These are phyloP conservation scores for Acanthochromis polyacanthus DNA, from an alignment of 2,113 vertebrate species.

Conservation along the genomic window DNA sequence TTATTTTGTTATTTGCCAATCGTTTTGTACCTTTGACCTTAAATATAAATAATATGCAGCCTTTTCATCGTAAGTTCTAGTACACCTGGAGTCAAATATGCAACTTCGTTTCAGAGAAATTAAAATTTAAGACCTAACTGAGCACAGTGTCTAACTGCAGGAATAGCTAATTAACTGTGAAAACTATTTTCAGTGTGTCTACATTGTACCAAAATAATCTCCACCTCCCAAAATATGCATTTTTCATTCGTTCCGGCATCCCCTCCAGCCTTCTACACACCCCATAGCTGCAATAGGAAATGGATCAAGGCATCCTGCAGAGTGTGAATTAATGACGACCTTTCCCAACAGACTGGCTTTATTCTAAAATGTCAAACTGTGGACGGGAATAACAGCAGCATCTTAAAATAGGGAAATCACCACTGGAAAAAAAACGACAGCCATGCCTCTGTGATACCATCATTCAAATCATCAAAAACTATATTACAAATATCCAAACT, in stretches of 20 bases:
- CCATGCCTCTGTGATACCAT: neutral
- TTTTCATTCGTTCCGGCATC: slow-evolving; percentile 4
- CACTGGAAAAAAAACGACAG: neutral
- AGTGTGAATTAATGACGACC: slow-evolving; percentile 51
- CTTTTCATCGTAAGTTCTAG: no score
- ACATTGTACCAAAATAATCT: neutral
- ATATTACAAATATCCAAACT: neutral
- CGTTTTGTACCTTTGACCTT: no score
- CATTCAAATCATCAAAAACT: neutral
- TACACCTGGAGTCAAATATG: no score
- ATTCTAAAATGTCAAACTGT: slow-evolving; percentile 51
- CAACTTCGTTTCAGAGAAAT: neutral
- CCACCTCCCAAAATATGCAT: slow-evolving; percentile 12
- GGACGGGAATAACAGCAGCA: neutral
- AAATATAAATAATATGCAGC: no score
- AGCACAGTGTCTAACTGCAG: neutral
- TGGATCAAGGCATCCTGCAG: slow-evolving; percentile 9
- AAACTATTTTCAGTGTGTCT: slow-evolving; percentile 3
- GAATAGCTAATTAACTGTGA: slow-evolving; percentile 1
- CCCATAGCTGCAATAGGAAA: slow-evolving; percentile 12
- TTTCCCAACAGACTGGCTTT: slow-evolving; percentile 37
- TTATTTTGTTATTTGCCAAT: no score
- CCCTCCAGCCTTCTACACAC: neutral
- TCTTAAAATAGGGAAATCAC: slow-evolving; percentile 20
- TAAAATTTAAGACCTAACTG: neutral